Conservation (phyloP, 2,888 invertebrate species). For the Apoderus coryli region DNA sequence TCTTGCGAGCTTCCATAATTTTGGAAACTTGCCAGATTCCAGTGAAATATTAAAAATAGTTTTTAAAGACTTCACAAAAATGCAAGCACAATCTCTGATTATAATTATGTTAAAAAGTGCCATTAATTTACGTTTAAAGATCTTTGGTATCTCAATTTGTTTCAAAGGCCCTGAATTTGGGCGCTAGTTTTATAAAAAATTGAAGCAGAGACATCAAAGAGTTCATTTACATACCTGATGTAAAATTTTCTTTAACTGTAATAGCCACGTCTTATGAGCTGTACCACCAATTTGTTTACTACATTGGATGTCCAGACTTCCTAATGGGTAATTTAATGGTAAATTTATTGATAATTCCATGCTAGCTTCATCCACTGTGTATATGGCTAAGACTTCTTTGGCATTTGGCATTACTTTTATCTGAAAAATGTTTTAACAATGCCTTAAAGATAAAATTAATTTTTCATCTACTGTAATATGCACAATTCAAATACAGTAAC, state of each 20-base stretch:
- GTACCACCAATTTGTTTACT: slow-evolving; percentile 54
- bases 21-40: too few relatives aligned
- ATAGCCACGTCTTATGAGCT: slow-evolving; percentile 58
- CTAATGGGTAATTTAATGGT: slow-evolving; percentile 74
- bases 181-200: too few relatives aligned
- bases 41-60: too few relatives aligned
- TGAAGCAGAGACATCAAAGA: too few relatives aligned
- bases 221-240: slow-evolving; percentile 59
- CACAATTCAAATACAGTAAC: too few relatives aligned
- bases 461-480: slow-evolving; percentile 2
- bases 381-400: slow-evolving; percentile 66
- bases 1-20: too few relatives aligned
- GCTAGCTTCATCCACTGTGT: slow-evolving; percentile 66
- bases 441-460: slow-evolving; percentile 1
- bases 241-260: slow-evolving; percentile 69
- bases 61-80: too few relatives aligned
- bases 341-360: slow-evolving; percentile 68
- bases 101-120: too few relatives aligned
- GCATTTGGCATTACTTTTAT: slow-evolving; percentile 55
- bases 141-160: too few relatives aligned
- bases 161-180: too few relatives aligned
- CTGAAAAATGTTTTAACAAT: slow-evolving; percentile 31
- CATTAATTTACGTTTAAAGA: too few relatives aligned
- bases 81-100: too few relatives aligned
- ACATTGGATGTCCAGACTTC: slow-evolving; percentile 55